phyloP scores from a whole-genome alignment of 92 coral and sea anemone genomes.

The Nematostella vectensis region DNA sequence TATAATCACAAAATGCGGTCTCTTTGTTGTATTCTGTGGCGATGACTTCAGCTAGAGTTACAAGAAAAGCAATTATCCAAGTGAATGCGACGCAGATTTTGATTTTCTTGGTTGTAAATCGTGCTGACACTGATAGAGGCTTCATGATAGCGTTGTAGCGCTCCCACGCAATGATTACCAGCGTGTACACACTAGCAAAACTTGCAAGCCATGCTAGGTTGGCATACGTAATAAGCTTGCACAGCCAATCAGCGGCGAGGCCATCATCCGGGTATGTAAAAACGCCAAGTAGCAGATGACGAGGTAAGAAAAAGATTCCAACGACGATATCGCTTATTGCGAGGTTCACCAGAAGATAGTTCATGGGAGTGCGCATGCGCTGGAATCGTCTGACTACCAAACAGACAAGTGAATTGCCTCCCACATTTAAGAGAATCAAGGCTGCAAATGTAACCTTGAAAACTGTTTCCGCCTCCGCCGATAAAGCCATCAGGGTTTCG shows the following conservation, averaged over 20 bases:
- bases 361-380: constrained; percentile 54
- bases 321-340: constrained; percentile 45
- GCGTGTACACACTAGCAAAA: constrained; percentile 31
- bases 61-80: constrained; percentile 24
- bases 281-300: constrained; percentile 16
- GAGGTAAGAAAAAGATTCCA: constrained; percentile 29
- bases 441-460: constrained; percentile 19
- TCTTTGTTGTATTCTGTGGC: constrained; percentile 8
- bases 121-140: constrained; percentile 17
- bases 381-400: constrained; percentile 25
- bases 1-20: constrained; percentile 15
- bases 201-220: constrained; percentile 37
- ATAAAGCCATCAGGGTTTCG: neutral
- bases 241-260: constrained; percentile 23
- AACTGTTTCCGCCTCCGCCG: constrained; percentile 6
- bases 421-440: constrained; percentile 17
- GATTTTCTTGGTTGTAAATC: constrained; percentile 30
- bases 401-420: constrained; percentile 40
- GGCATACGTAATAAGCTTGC: constrained; percentile 37
- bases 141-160: constrained; percentile 48
- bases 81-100: constrained; percentile 9
- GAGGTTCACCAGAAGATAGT: constrained; percentile 38
- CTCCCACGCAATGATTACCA: constrained; percentile 47
- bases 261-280: constrained; percentile 41
- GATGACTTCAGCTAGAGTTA: constrained; percentile 14